Conservation (phyloP, 2,888 invertebrate genomes). For the Linyphia triangularis region DNA sequence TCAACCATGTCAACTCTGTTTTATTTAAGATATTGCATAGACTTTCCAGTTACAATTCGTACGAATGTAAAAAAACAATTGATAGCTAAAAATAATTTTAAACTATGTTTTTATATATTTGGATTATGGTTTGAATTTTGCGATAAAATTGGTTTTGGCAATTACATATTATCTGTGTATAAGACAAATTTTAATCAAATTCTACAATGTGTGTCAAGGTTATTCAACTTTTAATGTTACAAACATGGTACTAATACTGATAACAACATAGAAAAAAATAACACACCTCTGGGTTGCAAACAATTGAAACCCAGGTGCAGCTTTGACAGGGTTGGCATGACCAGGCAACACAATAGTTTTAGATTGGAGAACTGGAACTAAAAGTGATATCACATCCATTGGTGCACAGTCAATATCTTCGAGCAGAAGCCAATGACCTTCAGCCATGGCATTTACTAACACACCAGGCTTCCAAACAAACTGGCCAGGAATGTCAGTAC, state of each 20-base stretch:
- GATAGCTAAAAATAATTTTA: no score
- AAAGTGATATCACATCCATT: conserved; percentile 92
- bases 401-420: conserved; percentile 98
- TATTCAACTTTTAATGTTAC: neutral
- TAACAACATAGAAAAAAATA: neutral
- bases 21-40: no score
- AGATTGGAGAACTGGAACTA: conserved; percentile 91
- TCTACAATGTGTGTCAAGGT: neutral
- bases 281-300: conserved; percentile 86
- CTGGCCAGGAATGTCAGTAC: conserved; percentile 97
- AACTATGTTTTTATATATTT: no score
- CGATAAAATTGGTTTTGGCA: no score
- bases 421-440: conserved; percentile 93
- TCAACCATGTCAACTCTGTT: no score
- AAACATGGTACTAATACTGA: neutral
- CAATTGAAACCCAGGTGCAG: conserved; percentile 92
- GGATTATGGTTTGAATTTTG: no score
- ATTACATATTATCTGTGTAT: no score
- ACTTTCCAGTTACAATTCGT: no score
- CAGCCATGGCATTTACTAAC: conserved; percentile 89
- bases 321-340: conserved; percentile 89
- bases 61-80: no score
- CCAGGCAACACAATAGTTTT: conserved; percentile 91
- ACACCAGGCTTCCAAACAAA: conserved; percentile 98
- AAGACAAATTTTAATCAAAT: neutral